Percentiles rank a stretch among this genome's conserved stretches.
Conservation (phyloP, 2,888 invertebrate genomes). For the Catocala nupta region DNA sequence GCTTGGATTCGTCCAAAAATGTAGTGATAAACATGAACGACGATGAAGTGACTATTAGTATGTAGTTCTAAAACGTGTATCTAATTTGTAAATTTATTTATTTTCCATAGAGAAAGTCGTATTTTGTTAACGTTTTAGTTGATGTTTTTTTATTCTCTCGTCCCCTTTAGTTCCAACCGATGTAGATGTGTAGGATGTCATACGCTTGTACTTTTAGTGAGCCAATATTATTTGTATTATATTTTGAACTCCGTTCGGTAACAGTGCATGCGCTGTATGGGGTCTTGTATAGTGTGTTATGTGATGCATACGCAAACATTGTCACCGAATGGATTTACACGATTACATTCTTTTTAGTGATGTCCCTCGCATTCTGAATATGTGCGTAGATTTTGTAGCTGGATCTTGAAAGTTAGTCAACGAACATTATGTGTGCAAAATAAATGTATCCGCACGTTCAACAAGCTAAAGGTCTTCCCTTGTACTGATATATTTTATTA, state of each 20-base stretch:
- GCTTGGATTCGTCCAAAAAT: conserved; percentile 65
- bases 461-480: conserved; percentile 10
- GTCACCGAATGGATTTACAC: conserved; percentile 73
- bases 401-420: conserved; percentile 49
- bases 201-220: conserved; percentile 87
- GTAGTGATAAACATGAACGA: conserved; percentile 79
- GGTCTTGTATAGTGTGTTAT: conserved; percentile 70
- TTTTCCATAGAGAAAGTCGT: conserved; percentile 87
- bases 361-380: conserved; percentile 71
- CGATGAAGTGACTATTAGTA: conserved; percentile 83
- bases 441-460: conserved; percentile 7
- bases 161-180: conserved; percentile 81
- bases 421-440: conserved; percentile 40
- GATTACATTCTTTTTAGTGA: conserved; percentile 71
- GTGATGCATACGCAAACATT: conserved; percentile 70
- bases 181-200: conserved; percentile 84
- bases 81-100: conserved; percentile 87
- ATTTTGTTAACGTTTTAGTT: conserved; percentile 88
- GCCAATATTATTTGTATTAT: conserved; percentile 82
- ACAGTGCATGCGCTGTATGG: conserved; percentile 71
- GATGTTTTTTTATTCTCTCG: conserved; percentile 83
- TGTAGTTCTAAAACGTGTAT: conserved; percentile 83
- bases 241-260: conserved; percentile 76
- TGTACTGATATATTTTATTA: conserved; percentile 19
- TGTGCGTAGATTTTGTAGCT: conserved; percentile 58